Evolutionary conservation across 2,888 invertebrate species (phyloP), one percentile per base, ranked within the genome.

Genomic region (Spicauda simplicius): DNA sequence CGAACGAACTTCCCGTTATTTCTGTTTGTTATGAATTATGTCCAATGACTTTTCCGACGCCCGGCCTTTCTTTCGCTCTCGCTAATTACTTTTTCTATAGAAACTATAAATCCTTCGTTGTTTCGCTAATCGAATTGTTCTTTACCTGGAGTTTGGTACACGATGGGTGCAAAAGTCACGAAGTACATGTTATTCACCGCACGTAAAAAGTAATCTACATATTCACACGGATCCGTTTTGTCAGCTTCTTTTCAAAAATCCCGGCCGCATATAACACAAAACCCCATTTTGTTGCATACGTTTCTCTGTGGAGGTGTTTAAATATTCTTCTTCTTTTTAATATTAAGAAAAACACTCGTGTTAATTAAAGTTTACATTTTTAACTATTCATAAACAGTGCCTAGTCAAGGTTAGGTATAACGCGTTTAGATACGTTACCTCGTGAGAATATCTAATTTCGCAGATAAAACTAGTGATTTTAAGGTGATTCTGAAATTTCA

Each of bases 11-110:
- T 90, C 88, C 90, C 89, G 90, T 91, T 92, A 93, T 91, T 92
- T 91, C 86, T 91, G 90, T 91, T 91, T 91, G 92, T 91, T 92
- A 92, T 92, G 91, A 92, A 91, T 91, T 91, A 93, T 92, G 87
- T 89, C 89, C 89, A 88, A 91, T 91, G 90, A 91, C 90, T 91
- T 90, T 90, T 87, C 87, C 86, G 85, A 85, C 87, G 87, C 84
- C 81, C 82, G 82, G 85, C 62, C 86, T 90, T 78, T 88, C 90
- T 91, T 91, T 90, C 86, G 84, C 81, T 88, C 87, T 85, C 84
- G 87, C 90, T 92, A 91, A 92, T 91, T 91, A 90, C 88, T 86
- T 90, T 90, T 86, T 85, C 84, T 85, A 82, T 84, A 83, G 81
- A 83, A 87, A 89, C 87, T 88, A 87, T 88, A 87, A 88, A 88